phyloP scores from a whole-genome alignment of 2,888 invertebrate species.

The Eupithecia insigniata region DNA sequence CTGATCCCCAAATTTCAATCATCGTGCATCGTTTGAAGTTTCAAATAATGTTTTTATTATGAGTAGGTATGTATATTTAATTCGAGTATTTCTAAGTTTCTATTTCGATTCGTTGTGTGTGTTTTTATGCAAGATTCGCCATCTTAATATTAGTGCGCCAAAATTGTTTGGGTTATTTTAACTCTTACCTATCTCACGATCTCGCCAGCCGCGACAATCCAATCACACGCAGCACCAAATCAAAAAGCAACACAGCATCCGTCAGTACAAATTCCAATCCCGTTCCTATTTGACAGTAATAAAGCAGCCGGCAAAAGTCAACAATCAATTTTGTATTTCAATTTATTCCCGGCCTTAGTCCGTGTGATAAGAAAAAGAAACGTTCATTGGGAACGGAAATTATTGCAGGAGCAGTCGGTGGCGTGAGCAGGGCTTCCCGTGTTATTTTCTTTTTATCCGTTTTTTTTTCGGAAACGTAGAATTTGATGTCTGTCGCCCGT shows the following conservation, averaged over 20 bases:
- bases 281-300: conserved; percentile 83
- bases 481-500: neutral
- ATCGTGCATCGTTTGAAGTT: no score
- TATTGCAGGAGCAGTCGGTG: conserved; percentile 83
- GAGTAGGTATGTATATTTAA: no score
- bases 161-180: neutral
- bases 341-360: conserved; percentile 84
- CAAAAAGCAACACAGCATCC: conserved; percentile 66
- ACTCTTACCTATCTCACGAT: neutral
- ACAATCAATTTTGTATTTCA: conserved; percentile 85
- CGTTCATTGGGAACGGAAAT: conserved; percentile 84
- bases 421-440: conserved; percentile 68
- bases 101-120: no score
- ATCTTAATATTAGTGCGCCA: no score
- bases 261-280: conserved; percentile 80
- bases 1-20: no score
- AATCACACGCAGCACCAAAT: conserved; percentile 55
- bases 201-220: conserved; percentile 33
- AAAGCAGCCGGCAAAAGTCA: conserved; percentile 83
- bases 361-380: conserved; percentile 84
- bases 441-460: conserved; percentile 51
- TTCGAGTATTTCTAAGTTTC: no score
- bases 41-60: no score
- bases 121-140: no score
- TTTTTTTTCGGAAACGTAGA: conserved; percentile 47